phyloP scores from a whole-genome alignment of 1,140 invertebrate species.

The Drosophila tani region DNA sequence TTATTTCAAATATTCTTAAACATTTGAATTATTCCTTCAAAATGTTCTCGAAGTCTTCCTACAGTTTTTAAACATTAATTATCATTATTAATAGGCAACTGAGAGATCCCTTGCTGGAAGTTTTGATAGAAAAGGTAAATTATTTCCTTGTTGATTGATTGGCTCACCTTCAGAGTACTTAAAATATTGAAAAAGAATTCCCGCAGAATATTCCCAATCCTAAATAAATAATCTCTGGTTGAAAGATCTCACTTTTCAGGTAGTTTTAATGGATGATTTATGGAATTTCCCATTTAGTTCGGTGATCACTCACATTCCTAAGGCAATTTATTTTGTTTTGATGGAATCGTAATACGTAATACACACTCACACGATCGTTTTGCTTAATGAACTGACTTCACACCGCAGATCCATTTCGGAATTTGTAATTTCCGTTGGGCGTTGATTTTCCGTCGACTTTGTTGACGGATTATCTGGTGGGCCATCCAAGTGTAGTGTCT shows the following conservation, averaged over 20 bases:
- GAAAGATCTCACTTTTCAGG: background rate
- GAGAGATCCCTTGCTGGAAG: background rate
- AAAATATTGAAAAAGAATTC: background rate
- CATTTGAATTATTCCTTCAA: no score
- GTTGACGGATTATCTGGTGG: conserved; percentile 19
- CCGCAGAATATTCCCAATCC: background rate
- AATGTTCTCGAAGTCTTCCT: no score
- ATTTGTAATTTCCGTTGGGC: conserved; percentile 26
- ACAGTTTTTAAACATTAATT: background rate
- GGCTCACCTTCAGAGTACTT: background rate
- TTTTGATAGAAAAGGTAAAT: background rate
- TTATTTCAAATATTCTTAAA: no score
- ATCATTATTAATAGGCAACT: background rate
- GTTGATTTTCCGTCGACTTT: background rate
- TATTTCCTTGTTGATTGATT: background rate
- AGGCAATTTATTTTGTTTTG: background rate
- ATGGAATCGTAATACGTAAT: conserved; percentile 19
- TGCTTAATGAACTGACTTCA: conserved; percentile 25
- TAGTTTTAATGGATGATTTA: background rate
- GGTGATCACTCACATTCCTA: conserved; percentile 13
- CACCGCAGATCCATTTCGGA: conserved; percentile 19
- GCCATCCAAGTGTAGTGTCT: background rate
- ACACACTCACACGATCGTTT: conserved; percentile 23
- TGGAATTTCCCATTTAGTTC: background rate
- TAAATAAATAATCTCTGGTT: background rate